Evolutionary conservation across 92 coral and sea anemone genomes (phyloP).

Genomic region (Parazoanthus darwini): DNA sequence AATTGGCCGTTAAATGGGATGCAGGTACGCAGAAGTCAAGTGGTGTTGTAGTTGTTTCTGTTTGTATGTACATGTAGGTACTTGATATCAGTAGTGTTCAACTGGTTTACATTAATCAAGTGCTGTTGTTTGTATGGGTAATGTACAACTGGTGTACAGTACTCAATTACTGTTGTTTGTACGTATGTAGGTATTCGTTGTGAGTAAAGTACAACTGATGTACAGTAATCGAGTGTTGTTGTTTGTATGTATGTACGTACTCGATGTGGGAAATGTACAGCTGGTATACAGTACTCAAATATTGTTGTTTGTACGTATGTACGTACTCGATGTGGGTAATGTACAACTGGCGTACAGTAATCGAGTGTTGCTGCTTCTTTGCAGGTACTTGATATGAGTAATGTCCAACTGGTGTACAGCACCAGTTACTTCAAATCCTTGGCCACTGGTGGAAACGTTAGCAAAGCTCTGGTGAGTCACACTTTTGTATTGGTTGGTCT

Average conservation of each 20-base stretch:
- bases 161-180: too few relatives aligned
- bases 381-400: conserved; percentile 82
- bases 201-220: conserved; percentile 64
- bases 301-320: too few relatives aligned
- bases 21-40: too few relatives aligned
- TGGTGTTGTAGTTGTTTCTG: too few relatives aligned
- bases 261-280: not conserved
- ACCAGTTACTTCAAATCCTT: conserved; percentile 93
- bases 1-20: too few relatives aligned
- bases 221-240: too few relatives aligned
- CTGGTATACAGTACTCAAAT: too few relatives aligned
- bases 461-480: conserved; percentile 84
- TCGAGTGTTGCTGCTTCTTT: not conserved
- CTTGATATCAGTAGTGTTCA: too few relatives aligned
- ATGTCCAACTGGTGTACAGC: conserved; percentile 91
- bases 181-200: conserved; percentile 66
- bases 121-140: not conserved
- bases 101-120: too few relatives aligned
- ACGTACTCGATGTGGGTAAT: conserved; percentile 80
- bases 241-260: not conserved
- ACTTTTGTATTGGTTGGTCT: too few relatives aligned
- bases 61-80: too few relatives aligned
- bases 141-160: not conserved
- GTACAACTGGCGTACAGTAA: conserved; percentile 47
- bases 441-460: conserved; percentile 97